A percentile compares a stretch with the other conserved stretches of the same genome.
These are phyloP conservation scores for Dasypogon diadema DNA, from an alignment of 2,888 invertebrate genomes.

Conservation along the genomic window DNA sequence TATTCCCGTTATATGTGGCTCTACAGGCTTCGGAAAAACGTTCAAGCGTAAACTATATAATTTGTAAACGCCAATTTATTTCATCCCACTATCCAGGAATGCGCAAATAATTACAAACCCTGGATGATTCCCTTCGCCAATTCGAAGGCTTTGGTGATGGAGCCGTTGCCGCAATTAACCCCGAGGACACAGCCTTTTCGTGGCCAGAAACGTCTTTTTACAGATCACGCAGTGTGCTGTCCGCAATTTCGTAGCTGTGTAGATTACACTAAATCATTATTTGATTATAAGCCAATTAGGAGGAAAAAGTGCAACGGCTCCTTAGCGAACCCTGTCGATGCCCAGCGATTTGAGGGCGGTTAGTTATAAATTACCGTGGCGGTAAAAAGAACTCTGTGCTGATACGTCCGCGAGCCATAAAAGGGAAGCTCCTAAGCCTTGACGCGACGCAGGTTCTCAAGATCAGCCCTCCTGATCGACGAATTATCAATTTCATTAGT, in stretches of 20 bases:
- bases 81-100: constrained; percentile 44
- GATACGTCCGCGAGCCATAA: constrained; percentile 32
- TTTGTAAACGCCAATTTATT: constrained; percentile 41
- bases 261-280: constrained; percentile 45
- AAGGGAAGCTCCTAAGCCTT: background rate
- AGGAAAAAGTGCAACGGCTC: constrained; percentile 36
- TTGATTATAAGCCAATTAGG: constrained; percentile 44
- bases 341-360: constrained; percentile 34
- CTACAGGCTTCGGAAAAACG: constrained; percentile 11
- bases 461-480: background rate
- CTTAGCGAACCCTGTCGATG: background rate
- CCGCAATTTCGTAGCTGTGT: constrained; percentile 18
- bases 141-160: background rate
- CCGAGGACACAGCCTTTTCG: constrained; percentile 35
- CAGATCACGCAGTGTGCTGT: background rate
- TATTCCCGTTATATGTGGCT: constrained; percentile 15
- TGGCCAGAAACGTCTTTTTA: constrained; percentile 10
- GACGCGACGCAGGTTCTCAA: background rate
- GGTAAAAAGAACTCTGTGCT: background rate
- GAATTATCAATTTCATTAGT: constrained; percentile 17
- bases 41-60: constrained; percentile 12
- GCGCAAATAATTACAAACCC: constrained; percentile 34
- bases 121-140: background rate
- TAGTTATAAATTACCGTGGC: constrained; percentile 13
- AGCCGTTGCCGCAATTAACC: constrained; percentile 26